Base-by-base conservation (phyloP, 1,140 invertebrate genomes). In the Branchinecta lindahli region DNA sequence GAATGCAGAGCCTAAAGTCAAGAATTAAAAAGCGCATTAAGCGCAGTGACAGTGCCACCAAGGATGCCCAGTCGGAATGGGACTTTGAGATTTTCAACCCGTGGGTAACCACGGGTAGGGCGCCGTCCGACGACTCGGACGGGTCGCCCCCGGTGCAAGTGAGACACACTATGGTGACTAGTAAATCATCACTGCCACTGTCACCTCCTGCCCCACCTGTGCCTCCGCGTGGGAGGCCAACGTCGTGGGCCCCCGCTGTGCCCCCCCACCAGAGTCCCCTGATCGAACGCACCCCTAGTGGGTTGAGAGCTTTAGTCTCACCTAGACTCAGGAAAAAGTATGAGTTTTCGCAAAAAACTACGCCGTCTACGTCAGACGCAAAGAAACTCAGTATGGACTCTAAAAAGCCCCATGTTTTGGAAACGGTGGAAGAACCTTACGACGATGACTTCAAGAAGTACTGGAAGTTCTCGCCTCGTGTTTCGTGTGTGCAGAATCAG, bases 21-120 rank as follows among this genome's bases (percentile, higher is more conserved):
- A 76, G 77, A 70, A 79, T 79, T 18, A 75, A 76, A 68, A 74
- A 76, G 8, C 74, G 78, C 68, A 80, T 65, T 46, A 46, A 67
- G 45, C 66, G 67, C 20, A 12, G 45, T 18, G 44, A 45, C 12
- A 66, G 70, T 47, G 66, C 66, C 44, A 67, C 70, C 10, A 45
- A 66, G 20, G 21, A 69, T 47, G 61, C 71, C 21, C 45, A 45
- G 18, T 45, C 46, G 10, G 77, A 79, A 65, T 80, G 78, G 78
- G 76, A 80, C 74, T 80, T 79, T 75, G 76, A 79, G 44, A 79
- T 78, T 70, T 80, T 80, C 73, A 79, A 78, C 69, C 78, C 78
- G 7, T 74, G 73, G 47, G 75, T 76, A 7, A 78, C 73, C 44
- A 45, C 20, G 8, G 45, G 45, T 15, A 70, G 66, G n/a, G 44